Evolutionary conservation across 2,797 vertebrate genomes (phyloP), one percentile per base, ranked within the genome.

Genomic region (Tolypeutes matacus): DNA sequence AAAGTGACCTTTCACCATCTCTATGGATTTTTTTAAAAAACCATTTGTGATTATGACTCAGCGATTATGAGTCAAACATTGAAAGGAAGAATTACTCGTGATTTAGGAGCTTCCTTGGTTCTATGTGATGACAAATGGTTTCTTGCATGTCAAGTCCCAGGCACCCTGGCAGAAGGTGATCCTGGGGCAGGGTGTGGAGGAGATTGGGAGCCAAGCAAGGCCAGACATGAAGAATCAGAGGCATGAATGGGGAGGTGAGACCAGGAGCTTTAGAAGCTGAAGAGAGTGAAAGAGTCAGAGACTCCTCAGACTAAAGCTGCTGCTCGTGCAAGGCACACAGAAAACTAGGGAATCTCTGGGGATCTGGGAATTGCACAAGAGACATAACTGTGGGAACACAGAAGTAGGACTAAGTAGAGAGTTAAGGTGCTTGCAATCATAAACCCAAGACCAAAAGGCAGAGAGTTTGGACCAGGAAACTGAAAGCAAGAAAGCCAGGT

Each of bases 141-240:
- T 46, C 75, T 36, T 31, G 17, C 10, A 56, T 49, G 29, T 25
- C 53, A n/a, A 58, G 31, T 17, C 2, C 36, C n/a, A 6, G 0
- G n/a, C 15, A 10, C 49, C 17, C 10, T 15, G n/a, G 20, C 39
- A 42, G 72, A 53, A 34, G 62, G 12, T 49, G 14, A 42, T 29
- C 1, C 0, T 1, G 7, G 10, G 4, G 62, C 62, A 42, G 3
- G 12, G 13, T 0, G 2, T 36, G 49, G 49, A 9, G 51, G 70
- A 10, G 36, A 17, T 5, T 34, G 15, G 34, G 20, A 65, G 73
- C 77, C n/a, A 14, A 27, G 36, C 77, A 49, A 42, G n/a, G 13
- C 29, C 49, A 17, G 39, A 23, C 9, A 10, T 10, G 42, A 34
- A 34, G 58, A 7, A 7, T 29, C 8, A 1, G 69, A 67, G 58